Conservation (phyloP, 2,113 vertebrate species). For the Panthera uncia region DNA sequence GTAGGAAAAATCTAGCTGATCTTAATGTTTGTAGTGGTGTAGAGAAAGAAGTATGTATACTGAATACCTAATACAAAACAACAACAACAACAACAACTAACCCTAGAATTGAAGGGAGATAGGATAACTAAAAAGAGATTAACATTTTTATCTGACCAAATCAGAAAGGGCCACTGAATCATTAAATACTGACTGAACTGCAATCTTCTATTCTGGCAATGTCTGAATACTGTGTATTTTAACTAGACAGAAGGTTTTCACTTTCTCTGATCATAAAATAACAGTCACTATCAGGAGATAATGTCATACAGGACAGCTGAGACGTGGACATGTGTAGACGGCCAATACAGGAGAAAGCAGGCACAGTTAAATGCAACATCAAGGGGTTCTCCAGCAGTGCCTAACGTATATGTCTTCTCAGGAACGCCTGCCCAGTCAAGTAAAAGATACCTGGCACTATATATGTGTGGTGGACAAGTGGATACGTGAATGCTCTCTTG, state of each 20-base stretch:
- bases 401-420: not conserved
- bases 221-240: not conserved
- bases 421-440: not conserved
- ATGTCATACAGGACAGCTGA: not conserved
- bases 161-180: not conserved
- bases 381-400: not conserved
- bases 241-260: not conserved
- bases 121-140: not conserved
- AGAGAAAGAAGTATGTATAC: not conserved
- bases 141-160: slow-evolving; percentile 4
- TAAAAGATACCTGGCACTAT: not conserved
- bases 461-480: not conserved
- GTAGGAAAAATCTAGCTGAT: not conserved
- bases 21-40: not conserved
- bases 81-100: not conserved
- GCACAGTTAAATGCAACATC: not conserved
- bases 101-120: not conserved
- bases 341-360: not conserved
- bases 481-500: not conserved
- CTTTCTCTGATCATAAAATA: not conserved
- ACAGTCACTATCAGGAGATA: not conserved
- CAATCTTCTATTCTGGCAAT: not conserved
- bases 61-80: not conserved
- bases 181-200: not conserved
- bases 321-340: not conserved